Evolutionary conservation across 2,888 invertebrate species (phyloP).

Genomic region (Peribatodes rhomboidaria): DNA sequence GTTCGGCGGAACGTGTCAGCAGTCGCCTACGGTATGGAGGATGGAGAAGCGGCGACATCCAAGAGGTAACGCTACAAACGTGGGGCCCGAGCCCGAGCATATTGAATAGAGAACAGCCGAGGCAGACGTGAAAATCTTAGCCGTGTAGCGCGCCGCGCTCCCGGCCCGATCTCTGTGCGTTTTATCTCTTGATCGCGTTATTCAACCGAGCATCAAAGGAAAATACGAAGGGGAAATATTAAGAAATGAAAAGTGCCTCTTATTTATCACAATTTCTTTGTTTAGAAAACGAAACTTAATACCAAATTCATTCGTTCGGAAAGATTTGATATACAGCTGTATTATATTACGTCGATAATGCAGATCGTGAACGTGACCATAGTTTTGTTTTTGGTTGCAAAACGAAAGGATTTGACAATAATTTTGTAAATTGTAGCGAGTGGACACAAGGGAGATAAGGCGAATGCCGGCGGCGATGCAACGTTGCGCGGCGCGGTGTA

Average conservation of each 20-base stretch:
- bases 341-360: slow-evolving; percentile 23
- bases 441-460: slow-evolving; percentile 59
- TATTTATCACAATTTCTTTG: slow-evolving; percentile 71
- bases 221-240: slow-evolving; percentile 76
- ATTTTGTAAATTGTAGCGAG: slow-evolving; percentile 49
- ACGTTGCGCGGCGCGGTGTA: slow-evolving; percentile 46
- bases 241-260: slow-evolving; percentile 72
- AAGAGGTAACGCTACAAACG: slow-evolving; percentile 55
- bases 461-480: slow-evolving; percentile 56
- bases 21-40: slow-evolving; percentile 45
- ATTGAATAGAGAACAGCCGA: slow-evolving; percentile 62
- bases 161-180: slow-evolving; percentile 69
- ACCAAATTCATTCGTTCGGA: slow-evolving; percentile 44
- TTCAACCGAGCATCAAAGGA: slow-evolving; percentile 82
- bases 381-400: slow-evolving; percentile 30
- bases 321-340: slow-evolving; percentile 35
- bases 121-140: slow-evolving; percentile 65
- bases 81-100: slow-evolving; percentile 51
- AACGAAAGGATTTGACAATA: slow-evolving; percentile 31
- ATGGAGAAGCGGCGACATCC: slow-evolving; percentile 43
- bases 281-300: slow-evolving; percentile 62
- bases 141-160: slow-evolving; percentile 59
- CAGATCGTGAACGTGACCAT: slow-evolving; percentile 16
- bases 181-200: slow-evolving; percentile 84
- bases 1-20: slow-evolving; percentile 46